These are phyloP conservation scores for Malthinus flaveolus DNA, from an alignment of 2,888 invertebrate genomes.

Conservation along the genomic window DNA sequence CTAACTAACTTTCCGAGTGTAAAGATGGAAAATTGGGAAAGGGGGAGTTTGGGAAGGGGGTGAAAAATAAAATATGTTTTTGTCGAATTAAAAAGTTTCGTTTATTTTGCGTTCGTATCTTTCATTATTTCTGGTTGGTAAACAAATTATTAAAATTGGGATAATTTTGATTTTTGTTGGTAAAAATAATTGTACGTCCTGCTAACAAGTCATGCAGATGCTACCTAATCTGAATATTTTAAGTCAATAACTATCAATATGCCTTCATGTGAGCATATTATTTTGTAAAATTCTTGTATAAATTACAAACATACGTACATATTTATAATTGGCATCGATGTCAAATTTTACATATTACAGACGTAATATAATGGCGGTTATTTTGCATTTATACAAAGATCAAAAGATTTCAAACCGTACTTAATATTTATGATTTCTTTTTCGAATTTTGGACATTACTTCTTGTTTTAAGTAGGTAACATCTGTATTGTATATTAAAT, in stretches of 20 bases:
- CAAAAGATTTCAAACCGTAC: constrained; percentile 39
- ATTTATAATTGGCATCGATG: constrained; percentile 40
- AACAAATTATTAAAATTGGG: too few relatives aligned
- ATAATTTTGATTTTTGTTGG: neutral
- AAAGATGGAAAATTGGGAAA: too few relatives aligned
- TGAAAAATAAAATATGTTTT: too few relatives aligned
- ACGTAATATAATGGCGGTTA: constrained; percentile 34
- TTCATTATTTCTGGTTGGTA: too few relatives aligned
- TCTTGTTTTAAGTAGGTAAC: constrained; percentile 26
- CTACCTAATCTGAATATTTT: constrained; percentile 15
- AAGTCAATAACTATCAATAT: constrained; percentile 31
- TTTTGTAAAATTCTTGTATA: constrained; percentile 34
- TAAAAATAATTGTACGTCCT: constrained; percentile 2
- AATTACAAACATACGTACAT: constrained; percentile 39
- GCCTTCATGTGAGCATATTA: constrained; percentile 33
- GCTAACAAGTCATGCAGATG: neutral
- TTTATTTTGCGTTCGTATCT: too few relatives aligned
- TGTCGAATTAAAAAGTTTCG: too few relatives aligned
- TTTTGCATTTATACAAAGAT: constrained; percentile 41
- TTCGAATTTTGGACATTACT: constrained; percentile 34
- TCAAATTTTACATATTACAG: constrained; percentile 33
- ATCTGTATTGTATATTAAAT: constrained; percentile 39
- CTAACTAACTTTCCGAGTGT: too few relatives aligned
- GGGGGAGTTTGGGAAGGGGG: too few relatives aligned
- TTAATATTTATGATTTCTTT: constrained; percentile 41